A percentile compares a stretch with the other conserved stretches of the same genome.
Evolutionary conservation across 2,797 vertebrate genomes (phyloP).

Genomic region (Microctenopoma lineatum): DNA sequence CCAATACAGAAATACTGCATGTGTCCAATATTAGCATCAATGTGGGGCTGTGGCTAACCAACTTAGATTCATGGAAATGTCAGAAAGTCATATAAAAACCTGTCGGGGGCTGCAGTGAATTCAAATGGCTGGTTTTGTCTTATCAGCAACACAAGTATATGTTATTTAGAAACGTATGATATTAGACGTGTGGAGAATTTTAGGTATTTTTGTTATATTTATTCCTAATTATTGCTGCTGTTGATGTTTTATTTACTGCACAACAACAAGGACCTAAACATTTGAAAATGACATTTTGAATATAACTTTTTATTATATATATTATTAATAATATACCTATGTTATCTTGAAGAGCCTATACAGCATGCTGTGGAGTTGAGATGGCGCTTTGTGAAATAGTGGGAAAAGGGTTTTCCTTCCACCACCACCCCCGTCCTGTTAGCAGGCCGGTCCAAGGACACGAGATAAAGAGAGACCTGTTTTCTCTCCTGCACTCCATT

Average conservation of each 20-base stretch:
- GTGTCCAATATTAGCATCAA: too few relatives aligned
- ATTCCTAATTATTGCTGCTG: background rate
- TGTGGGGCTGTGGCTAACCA: too few relatives aligned
- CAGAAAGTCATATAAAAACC: too few relatives aligned
- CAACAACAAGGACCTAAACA: too few relatives aligned
- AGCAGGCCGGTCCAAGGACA: constrained; percentile 40
- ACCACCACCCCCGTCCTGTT: constrained; percentile 16
- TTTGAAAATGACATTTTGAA: too few relatives aligned
- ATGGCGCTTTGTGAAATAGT: constrained; percentile 16
- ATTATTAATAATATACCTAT: too few relatives aligned
- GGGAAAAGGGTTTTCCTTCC: constrained; percentile 17
- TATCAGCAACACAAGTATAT: too few relatives aligned
- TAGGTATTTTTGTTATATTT: too few relatives aligned
- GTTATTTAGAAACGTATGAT: too few relatives aligned
- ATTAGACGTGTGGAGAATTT: too few relatives aligned
- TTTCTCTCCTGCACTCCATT: constrained; percentile 44
- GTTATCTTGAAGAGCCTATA: background rate
- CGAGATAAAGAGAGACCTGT: constrained; percentile 67
- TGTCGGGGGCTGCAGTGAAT: background rate
- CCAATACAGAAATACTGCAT: background rate
- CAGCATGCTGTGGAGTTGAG: background rate
- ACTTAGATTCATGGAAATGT: background rate
- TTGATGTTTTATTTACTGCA: too few relatives aligned
- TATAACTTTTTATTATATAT: too few relatives aligned
- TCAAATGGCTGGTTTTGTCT: background rate